phyloP scores from a whole-genome alignment of 2,113 vertebrate species.

The Rhabdornis inornatus region DNA sequence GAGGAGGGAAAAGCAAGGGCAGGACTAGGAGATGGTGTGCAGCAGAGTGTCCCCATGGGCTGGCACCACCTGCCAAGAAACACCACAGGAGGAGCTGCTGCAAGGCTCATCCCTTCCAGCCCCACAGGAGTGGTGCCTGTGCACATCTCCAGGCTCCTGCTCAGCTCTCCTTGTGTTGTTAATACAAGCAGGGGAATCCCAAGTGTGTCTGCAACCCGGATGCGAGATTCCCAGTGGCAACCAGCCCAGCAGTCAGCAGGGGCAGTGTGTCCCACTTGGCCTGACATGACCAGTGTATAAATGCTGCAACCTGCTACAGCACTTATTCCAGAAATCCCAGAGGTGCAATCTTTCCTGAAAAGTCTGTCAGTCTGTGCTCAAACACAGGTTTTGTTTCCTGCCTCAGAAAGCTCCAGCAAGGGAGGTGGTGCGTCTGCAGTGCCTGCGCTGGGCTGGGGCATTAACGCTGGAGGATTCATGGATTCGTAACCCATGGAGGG shows the following conservation, averaged over 20 bases:
- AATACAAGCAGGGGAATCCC: conserved; percentile 30
- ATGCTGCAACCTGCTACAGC: neutral
- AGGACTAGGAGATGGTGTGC: accelerated
- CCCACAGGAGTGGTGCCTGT: neutral
- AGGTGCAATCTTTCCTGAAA: neutral
- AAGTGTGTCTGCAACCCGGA: neutral
- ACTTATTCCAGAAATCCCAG: neutral
- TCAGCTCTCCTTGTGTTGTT: neutral
- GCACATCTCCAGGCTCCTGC: neutral
- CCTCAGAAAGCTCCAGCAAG: neutral
- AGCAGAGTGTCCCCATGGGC: accelerated
- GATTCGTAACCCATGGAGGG: accelerated
- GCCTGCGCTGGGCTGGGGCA: neutral
- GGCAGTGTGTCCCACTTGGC: conserved; percentile 7
- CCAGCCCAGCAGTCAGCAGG: conserved; percentile 27
- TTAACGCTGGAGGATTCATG: neutral
- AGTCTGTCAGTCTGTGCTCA: neutral
- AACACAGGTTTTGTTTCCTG: neutral
- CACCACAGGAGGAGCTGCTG: accelerated
- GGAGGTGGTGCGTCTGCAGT: neutral
- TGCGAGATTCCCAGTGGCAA: neutral
- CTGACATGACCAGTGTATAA: neutral
- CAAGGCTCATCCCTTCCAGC: neutral
- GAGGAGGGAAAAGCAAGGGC: neutral
- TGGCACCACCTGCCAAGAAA: neutral